A percentile compares a stretch with the other conserved stretches of the same genome.
These are phyloP conservation scores for Salmo trutta DNA, from an alignment of 2,797 vertebrate species.

Conservation along the genomic window DNA sequence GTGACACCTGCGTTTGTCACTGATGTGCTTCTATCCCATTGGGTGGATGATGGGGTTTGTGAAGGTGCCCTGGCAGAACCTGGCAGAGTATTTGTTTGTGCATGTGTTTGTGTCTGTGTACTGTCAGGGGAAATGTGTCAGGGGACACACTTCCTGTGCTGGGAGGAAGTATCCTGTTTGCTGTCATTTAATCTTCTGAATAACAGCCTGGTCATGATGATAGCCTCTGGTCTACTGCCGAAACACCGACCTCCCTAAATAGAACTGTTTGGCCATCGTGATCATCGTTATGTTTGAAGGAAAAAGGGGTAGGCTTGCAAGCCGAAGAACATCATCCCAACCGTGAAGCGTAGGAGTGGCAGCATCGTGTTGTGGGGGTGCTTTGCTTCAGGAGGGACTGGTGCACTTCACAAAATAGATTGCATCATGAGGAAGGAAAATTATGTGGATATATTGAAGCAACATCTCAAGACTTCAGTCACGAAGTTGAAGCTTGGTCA, in stretches of 20 bases:
- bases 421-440: too few relatives aligned
- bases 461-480: too few relatives aligned
- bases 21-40: constrained; percentile 39
- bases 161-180: constrained; percentile 16
- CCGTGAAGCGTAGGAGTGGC: too few relatives aligned
- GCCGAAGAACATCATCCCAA: too few relatives aligned
- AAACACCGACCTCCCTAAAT: background rate
- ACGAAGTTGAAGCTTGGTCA: too few relatives aligned
- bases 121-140: background rate
- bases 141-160: constrained; percentile 17
- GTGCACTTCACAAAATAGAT: too few relatives aligned
- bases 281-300: too few relatives aligned
- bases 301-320: too few relatives aligned
- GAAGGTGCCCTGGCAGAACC: constrained; percentile 15
- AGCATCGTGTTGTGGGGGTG: too few relatives aligned
- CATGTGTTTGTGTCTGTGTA: constrained; percentile 16
- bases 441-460: too few relatives aligned
- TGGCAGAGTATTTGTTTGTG: constrained; percentile 6
- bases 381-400: too few relatives aligned
- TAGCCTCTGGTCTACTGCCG: background rate
- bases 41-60: background rate
- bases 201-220: constrained; percentile 1
- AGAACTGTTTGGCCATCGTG: too few relatives aligned
- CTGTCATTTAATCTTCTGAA: background rate
- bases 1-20: constrained; percentile 24